A percentile compares a stretch with the other conserved stretches of the same genome.
Evolutionary conservation across 23 tunicate genomes (phyloP).

Genomic region (Phallusia fumigata): DNA sequence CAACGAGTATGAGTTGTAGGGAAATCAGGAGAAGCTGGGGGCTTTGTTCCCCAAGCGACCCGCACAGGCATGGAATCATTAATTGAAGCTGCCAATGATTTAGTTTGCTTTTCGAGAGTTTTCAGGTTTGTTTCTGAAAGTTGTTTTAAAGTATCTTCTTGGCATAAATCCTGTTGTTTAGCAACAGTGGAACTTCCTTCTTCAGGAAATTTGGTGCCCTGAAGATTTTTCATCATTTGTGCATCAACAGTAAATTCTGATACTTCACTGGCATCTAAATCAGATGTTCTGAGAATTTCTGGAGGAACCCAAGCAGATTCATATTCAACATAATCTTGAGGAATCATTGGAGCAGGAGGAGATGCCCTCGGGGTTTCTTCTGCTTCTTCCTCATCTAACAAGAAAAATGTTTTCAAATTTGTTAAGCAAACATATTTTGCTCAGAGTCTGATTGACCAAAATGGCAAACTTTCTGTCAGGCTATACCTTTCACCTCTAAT

Average conservation of each 20-base stretch:
- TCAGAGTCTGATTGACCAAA: not conserved
- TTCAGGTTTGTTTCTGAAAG: not conserved
- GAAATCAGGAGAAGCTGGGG: not conserved
- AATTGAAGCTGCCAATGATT: not conserved
- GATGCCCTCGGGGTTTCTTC: conserved; percentile 5
- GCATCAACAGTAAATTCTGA: conserved; percentile 91
- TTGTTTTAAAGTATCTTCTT: not conserved
- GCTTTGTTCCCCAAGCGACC: conserved; percentile 37
- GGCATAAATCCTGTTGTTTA: too few relatives aligned
- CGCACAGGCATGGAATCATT: conserved; percentile 35
- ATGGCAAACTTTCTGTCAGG: not conserved
- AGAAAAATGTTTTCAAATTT: too few relatives aligned
- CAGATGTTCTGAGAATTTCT: conserved; percentile 71
- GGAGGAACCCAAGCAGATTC: conserved; percentile 61
- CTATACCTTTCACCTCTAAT: too few relatives aligned
- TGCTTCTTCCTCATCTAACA: not conserved
- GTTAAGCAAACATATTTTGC: too few relatives aligned
- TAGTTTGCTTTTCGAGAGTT: not conserved
- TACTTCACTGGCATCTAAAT: conserved; percentile 79
- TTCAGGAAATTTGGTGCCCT: not conserved
- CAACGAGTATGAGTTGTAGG: not conserved
- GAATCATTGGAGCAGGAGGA: not conserved
- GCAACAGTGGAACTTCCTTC: not conserved
- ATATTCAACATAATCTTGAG: not conserved
- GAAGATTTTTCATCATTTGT: conserved; percentile 52